These are phyloP conservation scores for Eremophila alpestris DNA, from an alignment of 2,797 vertebrate species.

Conservation along the genomic window DNA sequence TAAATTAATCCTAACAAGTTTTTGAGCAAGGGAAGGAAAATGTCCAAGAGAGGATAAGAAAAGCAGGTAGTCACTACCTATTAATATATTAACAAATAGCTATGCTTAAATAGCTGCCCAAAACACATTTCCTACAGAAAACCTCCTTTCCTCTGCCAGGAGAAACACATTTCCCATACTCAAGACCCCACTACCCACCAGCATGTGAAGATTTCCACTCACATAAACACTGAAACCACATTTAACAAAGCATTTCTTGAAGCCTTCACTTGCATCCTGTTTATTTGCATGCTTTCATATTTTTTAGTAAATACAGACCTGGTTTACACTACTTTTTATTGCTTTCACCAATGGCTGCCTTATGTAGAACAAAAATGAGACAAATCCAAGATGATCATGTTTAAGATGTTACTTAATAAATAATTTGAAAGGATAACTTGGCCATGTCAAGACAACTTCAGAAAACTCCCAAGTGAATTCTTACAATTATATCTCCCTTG, in stretches of 20 bases:
- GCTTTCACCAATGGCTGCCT: neutral
- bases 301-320: neutral
- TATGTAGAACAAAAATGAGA: neutral
- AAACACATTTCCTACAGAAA: neutral
- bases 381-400: neutral
- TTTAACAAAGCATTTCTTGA: neutral
- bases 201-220: neutral
- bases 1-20: rapidly evolving
- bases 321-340: neutral
- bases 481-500: neutral
- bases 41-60: neutral
- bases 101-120: neutral
- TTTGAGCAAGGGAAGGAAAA: neutral
- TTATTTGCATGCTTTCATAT: neutral
- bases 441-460: conserved; percentile 1
- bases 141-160: neutral
- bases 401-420: conserved; percentile 4
- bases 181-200: neutral
- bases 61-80: neutral
- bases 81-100: neutral
- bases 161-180: neutral
- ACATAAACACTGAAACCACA: neutral
- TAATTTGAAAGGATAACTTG: neutral
- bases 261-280: neutral
- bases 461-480: neutral